phyloP scores from a whole-genome alignment of 2,888 invertebrate genomes.

The Zygothrica quintamaculata region DNA sequence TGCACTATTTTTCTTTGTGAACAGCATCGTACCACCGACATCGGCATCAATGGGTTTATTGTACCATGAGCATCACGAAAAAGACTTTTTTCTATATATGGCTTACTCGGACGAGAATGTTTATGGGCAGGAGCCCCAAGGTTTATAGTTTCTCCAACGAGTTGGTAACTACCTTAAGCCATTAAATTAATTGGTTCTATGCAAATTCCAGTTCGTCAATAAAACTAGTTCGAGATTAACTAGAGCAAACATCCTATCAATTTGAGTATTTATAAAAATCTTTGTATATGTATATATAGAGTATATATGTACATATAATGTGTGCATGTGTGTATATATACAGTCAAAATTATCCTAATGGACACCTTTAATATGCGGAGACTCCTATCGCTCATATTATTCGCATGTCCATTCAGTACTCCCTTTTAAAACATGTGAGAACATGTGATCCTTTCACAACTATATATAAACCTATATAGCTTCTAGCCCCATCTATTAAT shows the following conservation, averaged over 20 bases:
- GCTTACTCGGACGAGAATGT: constrained; percentile 99
- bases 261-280: constrained; percentile 17
- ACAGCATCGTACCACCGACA: constrained; percentile 98
- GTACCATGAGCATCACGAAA: constrained; percentile 99
- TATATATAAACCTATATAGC: no score
- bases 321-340: no score
- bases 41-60: constrained; percentile 98
- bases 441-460: no score
- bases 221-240: constrained; percentile 13
- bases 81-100: constrained; percentile 99
- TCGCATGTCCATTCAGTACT: no score
- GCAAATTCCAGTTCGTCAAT: constrained; percentile 30
- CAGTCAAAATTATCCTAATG: no score
- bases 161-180: not conserved
- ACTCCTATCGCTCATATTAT: no score
- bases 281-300: no score
- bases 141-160: not conserved
- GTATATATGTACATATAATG: no score
- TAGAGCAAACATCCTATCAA: constrained; percentile 27
- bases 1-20: constrained; percentile 98
- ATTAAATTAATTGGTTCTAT: not conserved
- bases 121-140: constrained; percentile 87
- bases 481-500: no score
- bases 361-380: no score
- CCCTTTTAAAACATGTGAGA: no score